Percentiles rank a stretch among this genome's conserved stretches.
These are phyloP conservation scores for Coenonympha arcania DNA, from an alignment of 2,888 invertebrate genomes.

Conservation along the genomic window DNA sequence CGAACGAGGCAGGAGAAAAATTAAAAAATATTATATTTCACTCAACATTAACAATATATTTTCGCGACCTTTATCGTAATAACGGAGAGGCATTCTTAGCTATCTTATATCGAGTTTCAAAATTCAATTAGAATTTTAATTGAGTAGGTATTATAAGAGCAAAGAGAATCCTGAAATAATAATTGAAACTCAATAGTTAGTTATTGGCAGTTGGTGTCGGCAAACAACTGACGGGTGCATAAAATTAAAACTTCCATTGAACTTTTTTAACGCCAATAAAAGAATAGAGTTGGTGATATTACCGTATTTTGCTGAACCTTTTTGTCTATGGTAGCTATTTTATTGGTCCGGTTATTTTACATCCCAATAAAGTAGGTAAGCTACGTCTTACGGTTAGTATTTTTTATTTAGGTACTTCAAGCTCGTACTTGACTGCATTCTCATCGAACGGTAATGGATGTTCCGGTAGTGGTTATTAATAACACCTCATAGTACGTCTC, in stretches of 20 bases:
- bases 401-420: no score
- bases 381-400: no score
- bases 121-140: slow-evolving; percentile 25
- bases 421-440: no score
- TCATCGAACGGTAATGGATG: no score
- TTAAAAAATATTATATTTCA: background rate
- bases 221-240: slow-evolving; percentile 20
- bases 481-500: no score
- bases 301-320: no score
- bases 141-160: slow-evolving; percentile 22
- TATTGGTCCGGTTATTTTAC: no score
- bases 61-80: background rate
- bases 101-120: slow-evolving; percentile 20
- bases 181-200: slow-evolving; percentile 22
- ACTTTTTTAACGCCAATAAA: slow-evolving; percentile 7
- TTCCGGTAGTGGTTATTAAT: no score
- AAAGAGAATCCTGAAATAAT: slow-evolving; percentile 22
- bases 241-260: slow-evolving; percentile 19
- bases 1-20: background rate
- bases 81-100: background rate
- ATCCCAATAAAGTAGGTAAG: no score
- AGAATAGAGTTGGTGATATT: no score
- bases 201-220: slow-evolving; percentile 15
- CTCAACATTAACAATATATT: background rate
- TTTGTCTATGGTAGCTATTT: no score